Base-by-base conservation (phyloP, 2,888 invertebrate species). In the Luffia ferchaultella region DNA sequence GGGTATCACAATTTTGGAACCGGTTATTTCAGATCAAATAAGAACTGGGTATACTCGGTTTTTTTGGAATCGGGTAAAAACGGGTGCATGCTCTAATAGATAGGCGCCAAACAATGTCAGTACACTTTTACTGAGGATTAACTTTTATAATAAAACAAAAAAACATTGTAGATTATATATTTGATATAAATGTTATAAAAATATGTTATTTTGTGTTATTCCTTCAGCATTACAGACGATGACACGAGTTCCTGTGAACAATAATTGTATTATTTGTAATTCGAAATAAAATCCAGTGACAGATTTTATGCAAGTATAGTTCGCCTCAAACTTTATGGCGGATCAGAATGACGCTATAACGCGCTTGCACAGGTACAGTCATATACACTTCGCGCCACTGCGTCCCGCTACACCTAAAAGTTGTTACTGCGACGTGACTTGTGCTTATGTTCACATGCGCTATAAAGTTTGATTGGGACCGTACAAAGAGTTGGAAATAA, bases 161-260 rank as follows among this genome's bases (percentile, higher is more conserved):
- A 44, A 18, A 18, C 17, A 44, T 16, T 16, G 3, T 44, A 18
- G 15, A 44, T 5, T 16, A 44, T 44, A 18, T 5, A 44, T 43
- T 30, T 44, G 44, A 15, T 12, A 18, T 16, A n/a, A 43, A 5
- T 44, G 16, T 16, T 44, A 16, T 15, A 44, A 44, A 44, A 18
- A 44, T 18, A 44, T 18, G 17, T 43, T 2, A 44, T 44, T 44
- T 15, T 18, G 1, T 18, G 15, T 63, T 55, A 80, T 59, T 83
- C 75, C 53, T 82, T 80, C 51, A 76, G 58, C 79, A 83, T 82
- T 7, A 79, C 65, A 1, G 78, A 60, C 0, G 72, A 69, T 0
- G 65, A 57, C 0, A 80, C 74, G 54, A 68, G 62, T 2, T 73
- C 73, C 80, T 83, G 74, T 41, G 73, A 73, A 48, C 49, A 56